phyloP scores from a whole-genome alignment of 2,888 invertebrate genomes.

The Notodonta dromedarius region DNA sequence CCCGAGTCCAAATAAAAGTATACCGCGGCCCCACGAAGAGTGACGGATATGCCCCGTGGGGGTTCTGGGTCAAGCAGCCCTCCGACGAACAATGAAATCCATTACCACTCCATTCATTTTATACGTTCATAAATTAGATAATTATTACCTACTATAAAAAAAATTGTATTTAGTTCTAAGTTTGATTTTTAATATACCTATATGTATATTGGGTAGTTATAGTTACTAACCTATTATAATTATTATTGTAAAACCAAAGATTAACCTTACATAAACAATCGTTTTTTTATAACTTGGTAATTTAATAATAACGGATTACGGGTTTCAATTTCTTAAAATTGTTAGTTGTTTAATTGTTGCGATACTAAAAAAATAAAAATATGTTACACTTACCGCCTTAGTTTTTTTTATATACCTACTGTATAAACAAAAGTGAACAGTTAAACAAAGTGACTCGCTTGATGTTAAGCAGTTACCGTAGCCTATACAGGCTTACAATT shows the following conservation, averaged over 20 bases:
- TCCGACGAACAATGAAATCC: conserved; percentile 79
- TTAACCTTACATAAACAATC: conserved; percentile 10
- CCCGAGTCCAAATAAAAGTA: conserved; percentile 89
- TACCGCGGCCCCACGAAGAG: conserved; percentile 88
- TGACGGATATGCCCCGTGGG: conserved; percentile 88
- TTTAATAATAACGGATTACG: background rate
- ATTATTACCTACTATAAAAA: background rate
- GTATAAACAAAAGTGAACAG: too few species aligned
- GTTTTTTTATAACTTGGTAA: conserved; percentile 2
- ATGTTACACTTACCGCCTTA: too few species aligned
- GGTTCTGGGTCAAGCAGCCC: conserved; percentile 89
- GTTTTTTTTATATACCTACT: too few species aligned
- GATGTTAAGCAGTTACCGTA: too few species aligned
- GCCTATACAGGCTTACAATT: too few species aligned
- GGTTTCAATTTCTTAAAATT: background rate
- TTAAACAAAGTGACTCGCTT: too few species aligned
- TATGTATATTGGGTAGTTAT: too few species aligned
- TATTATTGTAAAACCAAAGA: conserved; percentile 41
- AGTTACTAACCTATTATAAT: too few species aligned
- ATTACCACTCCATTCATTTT: background rate
- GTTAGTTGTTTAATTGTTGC: too few species aligned
- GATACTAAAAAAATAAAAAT: too few species aligned
- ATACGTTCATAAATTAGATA: conserved; percentile 2
- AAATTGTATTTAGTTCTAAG: conserved; percentile 6
- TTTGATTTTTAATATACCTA: conserved; percentile 12